Percentiles rank a stretch among this genome's conserved stretches.
phyloP scores from a whole-genome alignment of 2,797 vertebrate species.

The Tolypeutes matacus region DNA sequence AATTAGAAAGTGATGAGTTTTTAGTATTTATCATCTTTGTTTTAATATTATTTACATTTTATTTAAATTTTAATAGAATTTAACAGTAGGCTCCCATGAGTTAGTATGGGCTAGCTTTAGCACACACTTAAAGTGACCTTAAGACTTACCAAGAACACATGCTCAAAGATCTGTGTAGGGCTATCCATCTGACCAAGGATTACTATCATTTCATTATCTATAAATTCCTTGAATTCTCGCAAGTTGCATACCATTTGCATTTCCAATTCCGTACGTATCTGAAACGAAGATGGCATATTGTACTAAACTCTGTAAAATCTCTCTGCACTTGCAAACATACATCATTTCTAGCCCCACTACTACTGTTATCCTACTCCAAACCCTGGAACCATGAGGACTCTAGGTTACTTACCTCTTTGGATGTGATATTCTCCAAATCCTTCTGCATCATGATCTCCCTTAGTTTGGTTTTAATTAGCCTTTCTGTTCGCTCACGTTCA shows the following conservation, averaged over 20 bases:
- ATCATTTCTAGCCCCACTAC: neutral
- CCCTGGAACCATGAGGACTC: neutral
- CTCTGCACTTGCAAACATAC: neutral
- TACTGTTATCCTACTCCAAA: neutral
- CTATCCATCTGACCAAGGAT: conserved; percentile 99
- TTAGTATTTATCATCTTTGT: conserved; percentile 50
- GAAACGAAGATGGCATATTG: conserved; percentile 42
- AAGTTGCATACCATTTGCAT: conserved; percentile 99
- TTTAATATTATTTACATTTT: conserved; percentile 47
- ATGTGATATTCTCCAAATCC: conserved; percentile 98
- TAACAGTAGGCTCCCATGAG: neutral
- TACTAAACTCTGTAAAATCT: neutral
- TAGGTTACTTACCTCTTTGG: conserved; percentile 93
- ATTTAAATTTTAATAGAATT: conserved; percentile 45
- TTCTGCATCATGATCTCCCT: conserved; percentile 99
- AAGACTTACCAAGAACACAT: conserved; percentile 94
- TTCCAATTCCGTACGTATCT: conserved; percentile 98
- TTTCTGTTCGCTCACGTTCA: conserved; percentile 95
- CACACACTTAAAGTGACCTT: neutral
- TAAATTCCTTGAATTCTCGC: conserved; percentile 98
- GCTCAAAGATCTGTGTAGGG: conserved; percentile 98
- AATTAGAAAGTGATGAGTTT: conserved; percentile 40
- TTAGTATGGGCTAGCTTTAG: neutral
- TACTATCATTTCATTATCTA: conserved; percentile 99
- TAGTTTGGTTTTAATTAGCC: conserved; percentile 95